Percentiles rank a stretch among this genome's conserved stretches.
These are phyloP conservation scores for Selenia dentaria DNA, from an alignment of 2,888 invertebrate genomes.

Conservation along the genomic window DNA sequence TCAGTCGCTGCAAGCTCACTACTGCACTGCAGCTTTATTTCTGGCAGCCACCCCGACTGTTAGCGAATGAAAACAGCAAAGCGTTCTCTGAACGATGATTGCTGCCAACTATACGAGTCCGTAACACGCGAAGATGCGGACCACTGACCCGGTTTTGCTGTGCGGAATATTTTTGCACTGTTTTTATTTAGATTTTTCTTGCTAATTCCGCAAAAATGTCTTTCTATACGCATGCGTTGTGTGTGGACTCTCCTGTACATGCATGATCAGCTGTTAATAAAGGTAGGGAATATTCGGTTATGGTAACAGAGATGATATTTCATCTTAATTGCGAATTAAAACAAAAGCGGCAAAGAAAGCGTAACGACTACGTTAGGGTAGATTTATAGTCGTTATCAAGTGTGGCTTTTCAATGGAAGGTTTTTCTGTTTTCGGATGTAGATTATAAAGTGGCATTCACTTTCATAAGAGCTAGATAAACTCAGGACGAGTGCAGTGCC, in stretches of 20 bases:
- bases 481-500: too few species aligned
- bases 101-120: conserved; percentile 43
- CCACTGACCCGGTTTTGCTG: conserved; percentile 52
- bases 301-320: too few species aligned
- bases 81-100: conserved; percentile 40
- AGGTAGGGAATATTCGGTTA: too few species aligned
- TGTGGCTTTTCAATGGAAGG: too few species aligned
- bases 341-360: too few species aligned
- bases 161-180: conserved; percentile 9
- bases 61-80: conserved; percentile 43
- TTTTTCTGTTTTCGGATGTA: too few species aligned
- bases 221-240: conserved; percentile 24
- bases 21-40: conserved; percentile 84
- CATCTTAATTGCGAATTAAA: too few species aligned
- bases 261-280: conserved; percentile 17
- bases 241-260: conserved; percentile 6
- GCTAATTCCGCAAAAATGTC: conserved; percentile 16
- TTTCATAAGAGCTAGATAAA: too few species aligned
- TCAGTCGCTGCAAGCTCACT: conserved; percentile 69
- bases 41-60: conserved; percentile 71
- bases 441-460: too few species aligned
- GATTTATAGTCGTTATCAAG: too few species aligned
- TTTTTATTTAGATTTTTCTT: conserved; percentile 5
- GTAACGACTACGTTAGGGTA: too few species aligned
- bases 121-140: conserved; percentile 45